phyloP scores from a whole-genome alignment of 2,113 vertebrate species.

The Entelurus aequoreus region DNA sequence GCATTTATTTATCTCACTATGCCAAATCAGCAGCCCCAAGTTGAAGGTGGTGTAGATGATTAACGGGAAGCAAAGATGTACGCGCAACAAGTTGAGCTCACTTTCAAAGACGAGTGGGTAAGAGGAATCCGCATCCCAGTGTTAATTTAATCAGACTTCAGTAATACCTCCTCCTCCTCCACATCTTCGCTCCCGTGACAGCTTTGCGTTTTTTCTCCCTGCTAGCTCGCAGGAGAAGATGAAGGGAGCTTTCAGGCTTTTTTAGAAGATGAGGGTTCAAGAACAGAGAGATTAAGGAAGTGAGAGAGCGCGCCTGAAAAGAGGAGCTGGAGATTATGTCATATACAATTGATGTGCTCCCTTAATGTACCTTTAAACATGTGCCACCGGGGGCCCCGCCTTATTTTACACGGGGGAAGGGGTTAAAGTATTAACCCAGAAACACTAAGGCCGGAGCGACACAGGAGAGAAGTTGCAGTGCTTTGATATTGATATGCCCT shows the following conservation, averaged over 20 bases:
- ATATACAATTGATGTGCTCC: constrained; percentile 69
- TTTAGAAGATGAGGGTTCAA: constrained; percentile 69
- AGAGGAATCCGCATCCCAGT: constrained; percentile 60
- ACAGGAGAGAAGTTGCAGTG: constrained; percentile 52
- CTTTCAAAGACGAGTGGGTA: constrained; percentile 53
- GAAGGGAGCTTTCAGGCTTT: constrained; percentile 73
- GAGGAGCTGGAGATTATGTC: constrained; percentile 68
- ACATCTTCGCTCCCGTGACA: constrained; percentile 52
- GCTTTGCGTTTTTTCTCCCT: constrained; percentile 41
- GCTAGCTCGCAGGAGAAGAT: constrained; percentile 65
- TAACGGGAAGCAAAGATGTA: constrained; percentile 27
- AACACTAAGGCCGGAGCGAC: constrained; percentile 43
- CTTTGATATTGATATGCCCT: constrained; percentile 65
- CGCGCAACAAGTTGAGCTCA: constrained; percentile 56
- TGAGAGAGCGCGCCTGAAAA: constrained; percentile 59
- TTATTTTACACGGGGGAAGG: constrained; percentile 45
- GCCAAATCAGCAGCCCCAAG: constrained; percentile 34
- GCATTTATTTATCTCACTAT: constrained; percentile 40
- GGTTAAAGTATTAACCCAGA: constrained; percentile 65
- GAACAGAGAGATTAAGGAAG: constrained; percentile 72
- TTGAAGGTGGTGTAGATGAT: constrained; percentile 41
- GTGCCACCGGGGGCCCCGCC: constrained; percentile 59
- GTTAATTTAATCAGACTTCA: constrained; percentile 72
- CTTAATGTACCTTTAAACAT: constrained; percentile 72
- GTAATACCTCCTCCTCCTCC: constrained; percentile 52